A percentile compares a stretch with the other conserved stretches of the same genome.
phyloP scores from a whole-genome alignment of 2,888 invertebrate genomes.

The Tiliacea aurago region DNA sequence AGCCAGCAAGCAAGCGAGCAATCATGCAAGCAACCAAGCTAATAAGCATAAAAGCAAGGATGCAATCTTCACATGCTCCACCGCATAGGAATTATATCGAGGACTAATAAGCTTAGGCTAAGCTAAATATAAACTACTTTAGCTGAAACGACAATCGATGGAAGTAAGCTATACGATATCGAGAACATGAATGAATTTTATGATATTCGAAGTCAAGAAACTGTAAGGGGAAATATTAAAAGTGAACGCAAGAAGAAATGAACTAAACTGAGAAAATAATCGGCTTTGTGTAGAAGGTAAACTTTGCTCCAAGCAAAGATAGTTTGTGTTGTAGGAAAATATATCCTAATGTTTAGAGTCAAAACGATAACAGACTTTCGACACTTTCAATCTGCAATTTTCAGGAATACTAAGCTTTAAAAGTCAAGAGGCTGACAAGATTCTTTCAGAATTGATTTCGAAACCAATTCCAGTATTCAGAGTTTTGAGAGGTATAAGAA shows the following conservation, averaged over 20 bases:
- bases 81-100: not conserved
- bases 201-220: not conserved
- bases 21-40: not conserved
- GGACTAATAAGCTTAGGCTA: not conserved
- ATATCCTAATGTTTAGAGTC: not conserved
- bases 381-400: not conserved
- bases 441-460: conserved; percentile 36
- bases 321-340: not conserved
- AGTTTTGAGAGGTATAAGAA: conserved; percentile 37
- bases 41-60: not conserved
- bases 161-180: not conserved
- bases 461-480: conserved; percentile 42
- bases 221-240: not conserved
- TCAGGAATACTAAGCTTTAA: conserved; percentile 13
- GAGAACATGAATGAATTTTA: conserved; percentile 2
- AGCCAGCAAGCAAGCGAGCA: conserved; percentile 12
- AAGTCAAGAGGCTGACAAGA: conserved; percentile 28
- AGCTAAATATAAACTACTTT: not conserved
- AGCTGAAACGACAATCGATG: not conserved
- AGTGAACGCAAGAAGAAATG: not conserved
- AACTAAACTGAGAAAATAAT: not conserved
- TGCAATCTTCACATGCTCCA: not conserved
- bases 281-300: not conserved
- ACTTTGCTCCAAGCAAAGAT: not conserved
- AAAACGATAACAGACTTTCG: not conserved